Percentiles rank a stretch among this genome's conserved stretches.
These are phyloP conservation scores for Zingel zingel DNA, from an alignment of 2,113 vertebrate genomes.

Conservation along the genomic window DNA sequence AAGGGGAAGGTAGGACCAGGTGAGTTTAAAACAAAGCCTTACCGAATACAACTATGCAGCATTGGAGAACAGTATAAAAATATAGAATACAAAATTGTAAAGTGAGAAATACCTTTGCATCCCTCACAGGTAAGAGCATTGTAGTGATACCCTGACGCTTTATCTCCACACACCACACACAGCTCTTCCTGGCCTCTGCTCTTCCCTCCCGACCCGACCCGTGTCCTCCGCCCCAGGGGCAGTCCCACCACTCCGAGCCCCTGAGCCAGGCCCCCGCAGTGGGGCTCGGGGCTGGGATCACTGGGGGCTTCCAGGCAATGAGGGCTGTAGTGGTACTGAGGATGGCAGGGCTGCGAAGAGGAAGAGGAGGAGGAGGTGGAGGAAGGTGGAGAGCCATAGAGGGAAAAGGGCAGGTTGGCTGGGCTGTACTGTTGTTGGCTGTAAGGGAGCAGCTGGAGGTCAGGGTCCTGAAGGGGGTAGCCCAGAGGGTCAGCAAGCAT, in stretches of 20 bases:
- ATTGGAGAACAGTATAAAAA: background rate
- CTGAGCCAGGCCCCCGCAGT: conserved; percentile 70
- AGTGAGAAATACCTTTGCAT: conserved; percentile 90
- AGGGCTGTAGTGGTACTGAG: conserved; percentile 82
- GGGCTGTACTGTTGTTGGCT: conserved; percentile 87
- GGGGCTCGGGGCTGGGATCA: conserved; percentile 71
- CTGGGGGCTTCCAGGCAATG: conserved; percentile 81
- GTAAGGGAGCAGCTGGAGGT: conserved; percentile 88
- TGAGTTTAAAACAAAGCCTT: too few relatives aligned
- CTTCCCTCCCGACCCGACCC: conserved; percentile 81
- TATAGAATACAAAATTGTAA: background rate
- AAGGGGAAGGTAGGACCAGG: background rate
- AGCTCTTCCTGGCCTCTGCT: conserved; percentile 91
- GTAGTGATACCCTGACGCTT: conserved; percentile 96
- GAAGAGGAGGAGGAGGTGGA: conserved; percentile 83
- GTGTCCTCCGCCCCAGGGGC: conserved; percentile 83
- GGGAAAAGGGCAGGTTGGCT: conserved; percentile 82
- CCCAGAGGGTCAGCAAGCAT: conserved; percentile 89
- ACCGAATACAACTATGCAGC: background rate
- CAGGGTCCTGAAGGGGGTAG: conserved; percentile 88
- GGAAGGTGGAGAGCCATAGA: conserved; percentile 82
- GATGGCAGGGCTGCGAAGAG: conserved; percentile 83
- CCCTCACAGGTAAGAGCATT: conserved; percentile 96
- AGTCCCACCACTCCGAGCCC: conserved; percentile 69
- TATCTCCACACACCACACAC: conserved; percentile 94